Base-by-base conservation (phyloP, 2,888 invertebrate genomes). In the Alitta virens region DNA sequence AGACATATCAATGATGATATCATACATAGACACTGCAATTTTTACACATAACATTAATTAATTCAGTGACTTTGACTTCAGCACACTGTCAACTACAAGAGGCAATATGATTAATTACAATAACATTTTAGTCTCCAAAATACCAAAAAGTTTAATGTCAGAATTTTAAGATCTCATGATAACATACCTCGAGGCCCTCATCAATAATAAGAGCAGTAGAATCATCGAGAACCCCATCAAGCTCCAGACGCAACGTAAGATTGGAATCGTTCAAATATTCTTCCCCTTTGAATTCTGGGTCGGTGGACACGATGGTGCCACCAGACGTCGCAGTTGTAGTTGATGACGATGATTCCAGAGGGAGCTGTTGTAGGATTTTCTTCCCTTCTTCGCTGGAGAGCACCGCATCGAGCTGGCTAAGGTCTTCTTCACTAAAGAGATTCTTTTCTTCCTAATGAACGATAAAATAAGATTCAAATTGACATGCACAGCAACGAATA, bases 341-440 rank as follows among this genome's bases (percentile, higher is more conserved):
- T 21, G 21, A n/a, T 21, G n/a, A n/a, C 3, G 18, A n/a, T 46
- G n/a, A 18, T n/a, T 46, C 46, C 46, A 46, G 46, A 18, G 46
- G 46, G 46, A 46, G 71, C 62, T 72, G 72, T 57, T 75, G 73
- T 16, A 76, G 65, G 14, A 76, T 65, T 24, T 72, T 71, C 51
- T 67, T 70, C 1, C 74, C 76, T 42, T 72, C 72, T 16, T 71
- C 75, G 2, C 71, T 70, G n/a, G 72, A 71, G 49, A 76, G 63
- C 18, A 75, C 74, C 46, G 75, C 74, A 61, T 75, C 76, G 18
- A 76, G 62, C 56, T 74, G 72, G 63, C 67, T 74, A 33, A 76
- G 59, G 57, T 75, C 75, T 57, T 76, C 76, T 62, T 76, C 75
- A 14, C 73, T 72, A 61, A 76, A 75, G 23, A 74, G 74, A 56